A percentile compares a stretch with the other conserved stretches of the same genome.
Conservation (phyloP, 2,888 invertebrate species). For the Pyrocoelia pectoralis region DNA sequence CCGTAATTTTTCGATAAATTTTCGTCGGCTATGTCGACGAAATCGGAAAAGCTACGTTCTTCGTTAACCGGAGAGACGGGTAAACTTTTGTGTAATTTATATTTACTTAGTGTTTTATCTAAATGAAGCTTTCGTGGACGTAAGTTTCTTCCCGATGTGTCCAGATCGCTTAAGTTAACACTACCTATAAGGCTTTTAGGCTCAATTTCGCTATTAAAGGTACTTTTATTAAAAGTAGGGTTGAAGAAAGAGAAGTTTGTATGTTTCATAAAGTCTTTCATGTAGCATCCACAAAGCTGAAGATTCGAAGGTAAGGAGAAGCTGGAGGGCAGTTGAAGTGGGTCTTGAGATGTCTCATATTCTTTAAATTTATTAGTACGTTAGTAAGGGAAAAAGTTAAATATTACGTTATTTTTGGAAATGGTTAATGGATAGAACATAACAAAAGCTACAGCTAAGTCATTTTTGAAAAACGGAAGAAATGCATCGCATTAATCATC, state of each 20-base stretch:
- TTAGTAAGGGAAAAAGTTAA: slow-evolving; percentile 47
- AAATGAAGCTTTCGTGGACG: slow-evolving; percentile 55
- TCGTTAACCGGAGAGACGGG: slow-evolving; percentile 86
- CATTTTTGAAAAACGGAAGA: too few species aligned
- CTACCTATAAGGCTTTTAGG: slow-evolving; percentile 32
- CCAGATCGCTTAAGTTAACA: slow-evolving; percentile 46
- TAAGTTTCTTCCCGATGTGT: slow-evolving; percentile 49
- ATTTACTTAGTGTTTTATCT: slow-evolving; percentile 56
- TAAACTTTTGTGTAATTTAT: slow-evolving; percentile 71
- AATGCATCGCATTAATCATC: background rate
- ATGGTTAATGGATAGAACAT: slow-evolving; percentile 38
- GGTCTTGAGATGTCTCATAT: slow-evolving; percentile 21
- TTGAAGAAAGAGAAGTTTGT: slow-evolving; percentile 38
- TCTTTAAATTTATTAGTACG: slow-evolving; percentile 43
- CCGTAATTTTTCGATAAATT: slow-evolving; percentile 2
- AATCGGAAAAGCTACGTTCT: slow-evolving; percentile 63
- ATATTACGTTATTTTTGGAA: slow-evolving; percentile 42
- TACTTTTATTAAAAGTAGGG: slow-evolving; percentile 12
- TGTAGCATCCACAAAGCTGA: slow-evolving; percentile 58
- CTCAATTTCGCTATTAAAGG: slow-evolving; percentile 17
- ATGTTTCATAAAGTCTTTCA: slow-evolving; percentile 55
- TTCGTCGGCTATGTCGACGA: slow-evolving; percentile 37
- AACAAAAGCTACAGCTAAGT: slow-evolving; percentile 43
- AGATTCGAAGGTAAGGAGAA: slow-evolving; percentile 53
- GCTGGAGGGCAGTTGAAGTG: slow-evolving; percentile 40